Evolutionary conservation across 2,888 invertebrate species (phyloP), one percentile per base, ranked within the genome.

Genomic region (Venusia cambrica): DNA sequence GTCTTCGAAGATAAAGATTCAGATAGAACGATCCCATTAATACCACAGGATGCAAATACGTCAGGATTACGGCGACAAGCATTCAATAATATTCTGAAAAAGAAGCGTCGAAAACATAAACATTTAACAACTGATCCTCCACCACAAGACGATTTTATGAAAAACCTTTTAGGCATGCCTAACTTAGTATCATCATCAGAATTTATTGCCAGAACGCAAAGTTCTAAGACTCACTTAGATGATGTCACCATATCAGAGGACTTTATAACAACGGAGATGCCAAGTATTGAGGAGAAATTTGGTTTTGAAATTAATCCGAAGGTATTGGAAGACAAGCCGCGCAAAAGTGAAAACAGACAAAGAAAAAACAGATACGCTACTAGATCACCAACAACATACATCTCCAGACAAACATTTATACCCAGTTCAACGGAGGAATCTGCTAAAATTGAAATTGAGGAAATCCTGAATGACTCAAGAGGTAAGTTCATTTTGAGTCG

Each of bases 371-470:
- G 41, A 32, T 31, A 32, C 19, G 30, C 48, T 38, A 45, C 51
- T 4, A 58, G 46, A 51, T 26, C 46, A 14, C 38, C 54, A 2
- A 57, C 57, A 10, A 57, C 56, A 29, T 38, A 53, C 16, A 28
- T 29, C 22, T 15, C 31, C 19, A 40, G 31, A 18, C 57, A 45
- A 25, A 20, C 40, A 27, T 40, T 46, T 10, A 21, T 50, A 30
- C 43, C 47, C 5, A 60, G 39, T 17, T 62, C 73, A 7, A 77
- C 78, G 30, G 76, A 80, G 56, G 71, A 87, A 41, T 81, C 81
- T 15, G 90, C 90, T 1, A 89, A 89, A 65, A 79, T 89, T 31
- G 92, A 93, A 78, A 89, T 93, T 24, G 85, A 92, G 57, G 92
- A 92, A 72, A 87, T 93, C 14, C 77, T 93, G 7, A 89, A 89